These are phyloP conservation scores for Heliconius himera DNA, from an alignment of 1,140 invertebrate genomes.

Conservation along the genomic window DNA sequence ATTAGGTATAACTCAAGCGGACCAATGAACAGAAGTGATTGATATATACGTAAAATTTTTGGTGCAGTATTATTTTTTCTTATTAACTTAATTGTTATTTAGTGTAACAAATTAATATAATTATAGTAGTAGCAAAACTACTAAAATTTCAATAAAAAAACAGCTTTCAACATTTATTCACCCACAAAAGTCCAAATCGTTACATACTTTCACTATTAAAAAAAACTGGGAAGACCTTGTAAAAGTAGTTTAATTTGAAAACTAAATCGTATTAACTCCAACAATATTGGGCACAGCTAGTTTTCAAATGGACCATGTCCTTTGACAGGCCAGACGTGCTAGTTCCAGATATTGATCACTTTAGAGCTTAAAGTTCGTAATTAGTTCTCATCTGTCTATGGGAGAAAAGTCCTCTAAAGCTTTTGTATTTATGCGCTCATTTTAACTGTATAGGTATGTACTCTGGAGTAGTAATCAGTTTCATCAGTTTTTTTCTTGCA, in stretches of 20 bases:
- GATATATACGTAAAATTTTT: not conserved
- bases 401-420: not conserved
- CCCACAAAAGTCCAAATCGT: not conserved
- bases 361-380: not conserved
- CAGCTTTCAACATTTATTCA: too few relatives aligned
- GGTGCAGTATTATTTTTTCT: not conserved
- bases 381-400: slow-evolving; percentile 10
- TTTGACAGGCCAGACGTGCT: slow-evolving; percentile 3
- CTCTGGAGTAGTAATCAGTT: too few relatives aligned
- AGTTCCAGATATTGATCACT: slow-evolving; percentile 9
- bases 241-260: not conserved
- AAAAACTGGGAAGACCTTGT: not conserved
- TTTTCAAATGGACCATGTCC: not conserved
- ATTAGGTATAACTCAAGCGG: too few relatives aligned
- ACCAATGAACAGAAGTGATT: too few relatives aligned
- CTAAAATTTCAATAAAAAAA: not conserved
- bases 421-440: slow-evolving; percentile 4
- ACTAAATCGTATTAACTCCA: slow-evolving; percentile 8
- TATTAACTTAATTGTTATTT: not conserved
- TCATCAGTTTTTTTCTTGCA: too few relatives aligned
- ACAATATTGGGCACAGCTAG: not conserved
- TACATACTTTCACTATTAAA: not conserved
- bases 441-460: not conserved
- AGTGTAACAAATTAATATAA: too few relatives aligned
- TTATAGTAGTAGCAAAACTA: not conserved